Percentiles rank a stretch among this genome's conserved stretches.
Evolutionary conservation across 2,113 vertebrate species (phyloP).

Genomic region (Propithecus coquereli): DNA sequence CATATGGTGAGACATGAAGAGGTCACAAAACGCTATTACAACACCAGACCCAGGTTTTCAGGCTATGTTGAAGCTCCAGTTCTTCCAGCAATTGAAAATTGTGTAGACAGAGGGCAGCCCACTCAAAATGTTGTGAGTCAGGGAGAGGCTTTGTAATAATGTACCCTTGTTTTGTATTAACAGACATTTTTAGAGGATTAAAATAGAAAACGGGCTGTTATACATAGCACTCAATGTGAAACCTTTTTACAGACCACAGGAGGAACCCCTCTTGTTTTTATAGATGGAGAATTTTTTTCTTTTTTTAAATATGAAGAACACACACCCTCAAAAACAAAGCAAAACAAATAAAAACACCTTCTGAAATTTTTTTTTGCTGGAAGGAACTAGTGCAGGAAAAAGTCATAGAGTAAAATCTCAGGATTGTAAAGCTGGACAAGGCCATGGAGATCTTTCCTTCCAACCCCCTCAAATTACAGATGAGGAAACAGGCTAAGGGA

Average conservation of each 20-base stretch:
- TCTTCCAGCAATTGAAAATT: background rate
- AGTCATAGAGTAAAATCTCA: background rate
- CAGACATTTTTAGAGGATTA: conserved; percentile 49
- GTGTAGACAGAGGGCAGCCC: background rate
- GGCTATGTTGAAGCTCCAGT: background rate
- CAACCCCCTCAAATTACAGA: conserved; percentile 43
- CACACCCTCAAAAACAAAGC: background rate
- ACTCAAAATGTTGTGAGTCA: background rate
- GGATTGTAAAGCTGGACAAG: background rate
- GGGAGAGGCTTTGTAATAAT: background rate
- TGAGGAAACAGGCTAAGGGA: conserved; percentile 37
- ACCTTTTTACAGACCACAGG: conserved; percentile 9
- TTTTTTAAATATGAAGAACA: background rate
- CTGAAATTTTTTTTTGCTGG: background rate
- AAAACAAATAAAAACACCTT: background rate
- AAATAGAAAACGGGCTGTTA: conserved; percentile 41
- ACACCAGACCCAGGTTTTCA: background rate
- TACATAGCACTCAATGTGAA: background rate
- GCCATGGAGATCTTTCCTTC: background rate
- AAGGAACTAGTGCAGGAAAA: background rate
- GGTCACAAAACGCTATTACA: background rate
- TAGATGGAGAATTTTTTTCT: background rate
- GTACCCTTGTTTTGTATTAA: conserved; percentile 32
- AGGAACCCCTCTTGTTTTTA: background rate
- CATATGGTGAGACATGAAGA: background rate